These are phyloP conservation scores for Eospalax fontanierii DNA, from an alignment of 2,797 vertebrate species.

Conservation along the genomic window DNA sequence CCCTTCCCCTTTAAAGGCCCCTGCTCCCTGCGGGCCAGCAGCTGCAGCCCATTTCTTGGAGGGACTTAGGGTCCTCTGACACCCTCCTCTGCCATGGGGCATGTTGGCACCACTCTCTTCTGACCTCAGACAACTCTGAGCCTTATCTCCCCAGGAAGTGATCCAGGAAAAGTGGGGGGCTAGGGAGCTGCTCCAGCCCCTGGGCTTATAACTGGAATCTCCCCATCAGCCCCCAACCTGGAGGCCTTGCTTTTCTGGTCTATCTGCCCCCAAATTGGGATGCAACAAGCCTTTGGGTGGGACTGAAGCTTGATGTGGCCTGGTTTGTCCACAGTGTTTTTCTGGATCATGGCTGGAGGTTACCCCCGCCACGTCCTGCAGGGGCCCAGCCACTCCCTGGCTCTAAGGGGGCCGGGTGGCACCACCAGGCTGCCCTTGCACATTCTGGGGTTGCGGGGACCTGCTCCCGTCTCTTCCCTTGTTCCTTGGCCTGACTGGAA, in stretches of 20 bases:
- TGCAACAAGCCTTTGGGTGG: background rate
- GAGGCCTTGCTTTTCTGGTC: background rate
- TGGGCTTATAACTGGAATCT: constrained; percentile 68
- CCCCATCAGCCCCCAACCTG: background rate
- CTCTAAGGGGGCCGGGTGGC: background rate
- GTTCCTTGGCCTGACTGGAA: constrained; percentile 84
- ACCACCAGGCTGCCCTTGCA: background rate
- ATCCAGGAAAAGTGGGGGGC: background rate
- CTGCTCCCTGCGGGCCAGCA: constrained; percentile 50
- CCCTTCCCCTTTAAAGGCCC: constrained; percentile 15
- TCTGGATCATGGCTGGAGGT: background rate
- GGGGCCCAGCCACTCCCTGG: background rate
- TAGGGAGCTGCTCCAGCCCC: background rate
- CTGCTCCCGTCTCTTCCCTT: background rate
- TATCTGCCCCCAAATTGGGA: background rate
- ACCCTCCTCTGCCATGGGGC: constrained; percentile 73
- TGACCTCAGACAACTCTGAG: constrained; percentile 85
- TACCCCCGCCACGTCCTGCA: background rate
- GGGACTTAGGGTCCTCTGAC: constrained; percentile 63
- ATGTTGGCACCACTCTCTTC: constrained; percentile 68
- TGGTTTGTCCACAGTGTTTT: background rate
- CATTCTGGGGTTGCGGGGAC: background rate
- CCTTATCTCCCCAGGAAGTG: constrained; percentile 76
- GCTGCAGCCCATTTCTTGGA: background rate
- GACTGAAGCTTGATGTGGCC: background rate